Conservation (phyloP, 2,113 vertebrate genomes). For the Carassius auratus region DNA sequence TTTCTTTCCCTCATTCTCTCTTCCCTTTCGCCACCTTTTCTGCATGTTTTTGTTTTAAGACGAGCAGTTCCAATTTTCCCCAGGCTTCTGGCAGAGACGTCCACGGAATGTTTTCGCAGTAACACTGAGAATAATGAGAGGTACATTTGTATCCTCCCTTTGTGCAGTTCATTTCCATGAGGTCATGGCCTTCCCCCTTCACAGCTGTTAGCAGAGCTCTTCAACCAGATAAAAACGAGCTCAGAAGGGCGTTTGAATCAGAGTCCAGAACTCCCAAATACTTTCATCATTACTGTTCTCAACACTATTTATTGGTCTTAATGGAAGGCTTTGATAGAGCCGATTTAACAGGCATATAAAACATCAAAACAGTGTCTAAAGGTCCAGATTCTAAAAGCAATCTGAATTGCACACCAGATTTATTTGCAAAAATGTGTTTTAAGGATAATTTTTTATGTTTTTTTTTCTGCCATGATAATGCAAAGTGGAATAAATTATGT, state of each 20-base stretch:
- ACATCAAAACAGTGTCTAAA: not conserved
- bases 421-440: not conserved
- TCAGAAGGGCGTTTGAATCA: constrained; percentile 47
- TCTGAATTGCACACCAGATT: not conserved
- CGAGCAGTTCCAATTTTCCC: not conserved
- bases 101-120: constrained; percentile 16
- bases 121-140: not conserved
- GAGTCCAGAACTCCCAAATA: not conserved
- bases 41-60: not conserved
- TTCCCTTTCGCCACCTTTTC: not conserved
- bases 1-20: constrained; percentile 15
- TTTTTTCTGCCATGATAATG: not conserved
- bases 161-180: constrained; percentile 35
- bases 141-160: constrained; percentile 15
- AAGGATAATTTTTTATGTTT: not conserved
- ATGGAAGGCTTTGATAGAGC: not conserved
- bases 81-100: constrained; percentile 14
- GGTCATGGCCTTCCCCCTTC: constrained; percentile 59
- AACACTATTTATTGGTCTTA: not conserved
- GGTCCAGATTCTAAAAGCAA: not conserved
- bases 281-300: not conserved
- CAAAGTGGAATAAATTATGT: not conserved
- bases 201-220: constrained; percentile 55
- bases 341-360: not conserved
- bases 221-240: constrained; percentile 53